Percentiles rank a stretch among this genome's conserved stretches.
Conservation (phyloP, 1,140 invertebrate genomes). For the Meteorus sp. region DNA sequence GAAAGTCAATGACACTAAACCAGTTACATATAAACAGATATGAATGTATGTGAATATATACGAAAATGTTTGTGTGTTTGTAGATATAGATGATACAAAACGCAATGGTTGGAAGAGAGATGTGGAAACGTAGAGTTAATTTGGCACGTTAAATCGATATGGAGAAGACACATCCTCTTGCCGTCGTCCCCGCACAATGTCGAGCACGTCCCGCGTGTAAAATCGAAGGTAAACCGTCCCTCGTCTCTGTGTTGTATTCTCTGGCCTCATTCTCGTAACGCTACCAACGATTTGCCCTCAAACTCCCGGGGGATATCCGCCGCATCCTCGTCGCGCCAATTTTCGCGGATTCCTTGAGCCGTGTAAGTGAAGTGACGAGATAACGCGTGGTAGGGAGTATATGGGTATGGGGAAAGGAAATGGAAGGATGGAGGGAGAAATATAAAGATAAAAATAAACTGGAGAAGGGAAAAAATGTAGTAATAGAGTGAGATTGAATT, state of each 20-base stretch:
- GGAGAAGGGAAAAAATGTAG: too few relatives aligned
- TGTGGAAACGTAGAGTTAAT: slow-evolving; percentile 11
- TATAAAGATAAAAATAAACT: too few relatives aligned
- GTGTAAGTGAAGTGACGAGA: neutral
- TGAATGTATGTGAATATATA: slow-evolving; percentile 5
- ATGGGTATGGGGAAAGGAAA: too few relatives aligned
- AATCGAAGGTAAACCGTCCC: slow-evolving; percentile 18
- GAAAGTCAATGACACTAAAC: neutral
- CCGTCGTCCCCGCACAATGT: neutral
- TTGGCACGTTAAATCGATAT: slow-evolving; percentile 15
- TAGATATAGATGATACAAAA: neutral
- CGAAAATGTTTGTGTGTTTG: neutral
- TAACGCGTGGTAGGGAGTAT: neutral
- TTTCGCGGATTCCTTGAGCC: neutral
- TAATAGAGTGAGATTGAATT: too few relatives aligned
- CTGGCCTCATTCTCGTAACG: slow-evolving; percentile 1
- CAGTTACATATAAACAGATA: too few relatives aligned
- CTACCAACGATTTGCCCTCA: neutral
- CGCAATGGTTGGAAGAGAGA: neutral
- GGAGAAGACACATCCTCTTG: neutral
- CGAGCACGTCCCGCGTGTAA: slow-evolving; percentile 12
- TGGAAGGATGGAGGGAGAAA: too few relatives aligned
- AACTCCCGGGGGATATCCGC: neutral
- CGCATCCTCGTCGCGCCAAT: neutral
- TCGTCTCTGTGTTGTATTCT: neutral